Percentiles rank a stretch among this genome's conserved stretches.
Conservation (phyloP, 2,797 vertebrate species). For the Enteromius unitaeniatus region DNA sequence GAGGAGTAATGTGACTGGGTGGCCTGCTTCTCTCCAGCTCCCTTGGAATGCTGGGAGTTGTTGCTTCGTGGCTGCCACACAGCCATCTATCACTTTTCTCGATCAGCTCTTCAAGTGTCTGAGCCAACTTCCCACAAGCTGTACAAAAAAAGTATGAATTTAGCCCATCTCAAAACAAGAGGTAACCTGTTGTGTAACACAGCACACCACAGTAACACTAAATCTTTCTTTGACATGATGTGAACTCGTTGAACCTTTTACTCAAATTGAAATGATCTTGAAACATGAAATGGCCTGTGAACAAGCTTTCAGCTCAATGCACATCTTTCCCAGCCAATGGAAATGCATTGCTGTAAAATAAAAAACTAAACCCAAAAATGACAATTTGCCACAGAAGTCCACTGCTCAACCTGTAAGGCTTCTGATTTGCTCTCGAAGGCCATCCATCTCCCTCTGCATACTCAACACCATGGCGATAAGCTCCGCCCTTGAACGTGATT, state of each 20-base stretch:
- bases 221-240: background rate
- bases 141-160: conserved; percentile 22
- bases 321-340: background rate
- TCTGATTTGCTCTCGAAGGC: conserved; percentile 66
- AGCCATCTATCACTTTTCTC: conserved; percentile 63
- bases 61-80: conserved; percentile 38
- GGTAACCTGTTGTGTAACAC: conserved; percentile 24
- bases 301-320: background rate
- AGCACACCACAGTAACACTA: conserved; percentile 14
- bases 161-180: conserved; percentile 2
- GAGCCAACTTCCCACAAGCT: conserved; percentile 66
- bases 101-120: conserved; percentile 63
- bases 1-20: conserved; percentile 12
- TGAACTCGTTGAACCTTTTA: conserved; percentile 7
- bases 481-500: conserved; percentile 63
- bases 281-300: conserved; percentile 30
- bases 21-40: conserved; percentile 40
- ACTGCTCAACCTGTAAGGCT: conserved; percentile 60
- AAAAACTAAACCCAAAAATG: background rate
- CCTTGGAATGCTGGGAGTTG: conserved; percentile 41
- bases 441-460: conserved; percentile 67
- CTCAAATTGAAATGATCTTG: conserved; percentile 22
- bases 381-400: background rate
- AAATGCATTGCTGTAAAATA: background rate
- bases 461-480: conserved; percentile 67